Base-by-base conservation (phyloP, 2,888 invertebrate species). In the Allolobophora icterica region DNA sequence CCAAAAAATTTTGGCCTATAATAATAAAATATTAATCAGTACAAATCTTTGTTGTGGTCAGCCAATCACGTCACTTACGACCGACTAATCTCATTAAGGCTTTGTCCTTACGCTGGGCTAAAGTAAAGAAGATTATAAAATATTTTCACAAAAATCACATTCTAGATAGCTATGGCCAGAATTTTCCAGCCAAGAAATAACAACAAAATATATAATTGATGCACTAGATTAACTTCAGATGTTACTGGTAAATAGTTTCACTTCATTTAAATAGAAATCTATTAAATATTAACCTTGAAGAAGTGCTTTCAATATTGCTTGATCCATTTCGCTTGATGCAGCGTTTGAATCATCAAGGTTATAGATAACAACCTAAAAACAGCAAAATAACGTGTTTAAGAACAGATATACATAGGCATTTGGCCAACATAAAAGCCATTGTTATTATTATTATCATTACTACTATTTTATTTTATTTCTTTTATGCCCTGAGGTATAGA, bases 231-330 rank as follows among this genome's bases (percentile, higher is more conserved):
- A 71, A 71, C 4, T 71, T 30, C n/a, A n/a, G 30, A 71, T 71
- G 15, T 8, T 3, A n/a, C 71, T 71, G 71, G n/a, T n/a, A 71
- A 30, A 71, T n/a, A 71, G 71, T 71, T 71, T n/a, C 30, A 71
- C 71, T 71, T 71, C n/a, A 52, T 4, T 52, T n/a, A n/a, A 6
- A n/a, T n/a, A n/a, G 71, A 71, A n/a, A n/a, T 52, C 52, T 24
- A 71, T 71, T 71, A n/a, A 19, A 71, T 71, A 87, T 35, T 34
- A 35, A 94, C 94, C 95, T 94, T 94, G 95, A 35, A 95, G 92
- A 35, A 95, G 92, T 34, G 95, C 95, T 93, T 94, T 94, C 91
- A 95, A 92, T 71, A 95, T 94, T 58, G 95, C 95, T 90, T 94
- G 92, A 91, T 95, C 95, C 91, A 95, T 94, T 91, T 95, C 95